Evolutionary conservation across 2,888 invertebrate species (phyloP), one percentile per base, ranked within the genome.

Genomic region (Dugesia japonica): DNA sequence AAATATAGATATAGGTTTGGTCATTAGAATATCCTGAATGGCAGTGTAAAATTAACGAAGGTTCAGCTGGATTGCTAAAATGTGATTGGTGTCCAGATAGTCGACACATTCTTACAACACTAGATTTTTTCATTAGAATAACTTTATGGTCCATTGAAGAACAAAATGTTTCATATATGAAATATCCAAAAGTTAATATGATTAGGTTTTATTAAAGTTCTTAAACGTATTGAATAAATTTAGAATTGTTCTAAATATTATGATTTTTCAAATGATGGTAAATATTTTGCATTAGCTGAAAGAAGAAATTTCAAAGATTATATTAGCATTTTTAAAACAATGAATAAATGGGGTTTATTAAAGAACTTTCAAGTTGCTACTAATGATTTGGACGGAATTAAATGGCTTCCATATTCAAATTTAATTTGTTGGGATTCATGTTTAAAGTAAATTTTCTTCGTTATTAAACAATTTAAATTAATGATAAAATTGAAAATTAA

Each of bases 11-110:
- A 4, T 7, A 86, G 83, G 83, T 87, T 33, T 87, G 86, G 83
- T 87, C 86, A 0, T 76, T 87, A 23, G 83, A 84, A 78, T 83
- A 86, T 79, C 85, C 86, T 0, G 85, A 86, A 56, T 88, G 88
- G 88, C 85, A 84, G 80, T 88, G 87, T 81, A 87, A 86, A 81
- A 83, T 88, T 76, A 85, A 84, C 38, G 87, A 87, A 81, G 87
- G 87, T 4, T 86, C 87, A 72, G 84, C 85, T 27, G 88, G 88
- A 26, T 81, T 88, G 71, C 82, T 85, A 78, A 82, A 81, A 75
- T 85, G 84, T 71, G 81, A 81, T 26, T 88, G 88, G 88, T 82
- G 86, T 78, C 86, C 87, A 1, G 87, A 87, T 80, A 85, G 85
- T 76, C 82, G 86, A 78, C 85, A 87, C 79, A 83, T 88, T 27